A percentile compares a stretch with the other conserved stretches of the same genome.
These are phyloP conservation scores for Lutjanus erythropterus DNA, from an alignment of 2,113 vertebrate genomes.

Conservation along the genomic window DNA sequence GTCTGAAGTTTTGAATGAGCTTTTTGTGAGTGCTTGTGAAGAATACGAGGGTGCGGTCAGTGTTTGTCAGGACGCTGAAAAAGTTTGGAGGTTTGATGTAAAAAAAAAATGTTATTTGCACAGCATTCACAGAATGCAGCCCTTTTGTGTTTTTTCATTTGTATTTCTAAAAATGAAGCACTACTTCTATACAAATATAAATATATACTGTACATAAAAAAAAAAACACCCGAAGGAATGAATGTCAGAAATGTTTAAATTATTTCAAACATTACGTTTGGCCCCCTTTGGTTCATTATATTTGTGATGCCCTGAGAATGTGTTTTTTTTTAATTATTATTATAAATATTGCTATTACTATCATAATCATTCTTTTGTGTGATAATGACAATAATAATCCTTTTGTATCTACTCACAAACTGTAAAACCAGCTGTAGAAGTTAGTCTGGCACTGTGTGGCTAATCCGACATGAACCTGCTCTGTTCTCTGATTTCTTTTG, in stretches of 20 bases:
- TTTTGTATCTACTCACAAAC: conserved; percentile 87
- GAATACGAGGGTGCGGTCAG: conserved; percentile 3
- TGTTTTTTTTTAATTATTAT: conserved; percentile 66
- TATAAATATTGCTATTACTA: conserved; percentile 69
- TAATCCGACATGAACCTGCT: conserved; percentile 53
- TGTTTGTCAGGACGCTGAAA: conserved; percentile 60
- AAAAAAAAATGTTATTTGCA: conserved; percentile 82
- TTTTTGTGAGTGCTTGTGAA: conserved; percentile 32
- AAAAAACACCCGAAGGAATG: conserved; percentile 75
- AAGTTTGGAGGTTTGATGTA: conserved; percentile 46
- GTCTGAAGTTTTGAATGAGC: conserved; percentile 19
- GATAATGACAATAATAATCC: conserved; percentile 66
- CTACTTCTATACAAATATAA: conserved; percentile 81
- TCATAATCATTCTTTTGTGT: conserved; percentile 81
- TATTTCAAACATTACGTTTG: conserved; percentile 78
- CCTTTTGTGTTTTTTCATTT: conserved; percentile 71
- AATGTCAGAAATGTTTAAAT: conserved; percentile 86
- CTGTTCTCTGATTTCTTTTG: conserved; percentile 48
- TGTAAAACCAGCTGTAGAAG: conserved; percentile 73
- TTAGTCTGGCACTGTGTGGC: conserved; percentile 66
- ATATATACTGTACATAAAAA: conserved; percentile 75
- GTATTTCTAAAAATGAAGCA: conserved; percentile 77
- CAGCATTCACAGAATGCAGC: conserved; percentile 87
- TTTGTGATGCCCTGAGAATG: conserved; percentile 90
- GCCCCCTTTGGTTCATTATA: conserved; percentile 87